A percentile compares a stretch with the other conserved stretches of the same genome.
phyloP scores from a whole-genome alignment of 2,113 vertebrate species.

The Desmodus rotundus region DNA sequence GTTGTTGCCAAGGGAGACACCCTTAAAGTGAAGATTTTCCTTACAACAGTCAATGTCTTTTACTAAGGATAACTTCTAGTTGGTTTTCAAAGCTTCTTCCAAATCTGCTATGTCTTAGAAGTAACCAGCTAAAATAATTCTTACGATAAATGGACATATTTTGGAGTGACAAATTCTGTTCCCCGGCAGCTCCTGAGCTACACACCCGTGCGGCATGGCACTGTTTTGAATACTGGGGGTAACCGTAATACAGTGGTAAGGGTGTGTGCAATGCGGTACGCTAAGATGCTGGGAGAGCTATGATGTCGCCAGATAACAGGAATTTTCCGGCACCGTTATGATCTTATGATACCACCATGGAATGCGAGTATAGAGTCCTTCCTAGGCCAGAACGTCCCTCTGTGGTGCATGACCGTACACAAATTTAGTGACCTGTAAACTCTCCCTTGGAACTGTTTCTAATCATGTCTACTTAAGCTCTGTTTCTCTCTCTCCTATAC shows the following conservation, averaged over 20 bases:
- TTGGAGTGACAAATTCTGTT: neutral
- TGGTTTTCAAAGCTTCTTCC: neutral
- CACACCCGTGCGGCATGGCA: too few species aligned
- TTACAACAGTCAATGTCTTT: neutral
- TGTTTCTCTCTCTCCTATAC: too few species aligned
- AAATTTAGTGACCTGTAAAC: accelerated
- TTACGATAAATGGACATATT: neutral
- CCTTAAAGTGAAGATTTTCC: neutral
- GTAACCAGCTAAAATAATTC: neutral
- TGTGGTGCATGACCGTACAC: neutral
- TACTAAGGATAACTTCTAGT: neutral
- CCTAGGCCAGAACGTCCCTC: neutral
- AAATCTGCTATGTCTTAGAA: neutral
- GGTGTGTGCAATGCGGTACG: neutral
- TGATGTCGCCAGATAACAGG: neutral
- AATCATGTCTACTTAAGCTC: neutral
- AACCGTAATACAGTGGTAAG: neutral
- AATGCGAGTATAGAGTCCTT: neutral
- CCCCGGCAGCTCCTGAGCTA: too few species aligned
- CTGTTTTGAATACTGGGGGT: neutral
- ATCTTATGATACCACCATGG: neutral
- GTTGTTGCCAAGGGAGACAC: neutral
- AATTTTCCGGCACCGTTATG: neutral
- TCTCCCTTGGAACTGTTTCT: too few species aligned
- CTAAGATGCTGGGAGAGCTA: neutral